Base-by-base conservation (phyloP, 2,113 vertebrate species). In the Indicator indicator region DNA sequence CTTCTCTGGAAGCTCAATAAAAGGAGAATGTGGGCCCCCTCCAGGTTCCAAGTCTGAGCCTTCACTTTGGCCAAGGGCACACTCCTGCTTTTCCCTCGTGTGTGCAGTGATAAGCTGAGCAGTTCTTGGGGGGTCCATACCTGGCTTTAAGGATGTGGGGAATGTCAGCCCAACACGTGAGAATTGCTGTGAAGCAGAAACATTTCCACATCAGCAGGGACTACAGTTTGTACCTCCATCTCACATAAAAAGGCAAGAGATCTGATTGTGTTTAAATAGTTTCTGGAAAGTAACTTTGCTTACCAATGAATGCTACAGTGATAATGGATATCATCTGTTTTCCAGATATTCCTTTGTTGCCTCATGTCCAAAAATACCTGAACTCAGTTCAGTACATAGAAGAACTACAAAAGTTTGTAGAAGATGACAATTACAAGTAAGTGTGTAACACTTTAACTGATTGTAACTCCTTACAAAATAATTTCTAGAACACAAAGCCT, bases 401-500 rank as follows among this genome's bases (percentile, higher is more conserved):
- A 98, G 99, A 99, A 95, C 98, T 99, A 72, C 99, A 99, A 63
- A 99, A 99, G 97, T 99, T 99, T 98, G 99, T 99, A 87, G 99
- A 99, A 97, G 99, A 99, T 46, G 99, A 99, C 96, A 99, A 99
- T 97, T 99, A 99, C 97, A 99, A 99, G 99, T 99, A 98, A 98
- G 99, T 98, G 80, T 81, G 36, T 93, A 90, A 62, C 58, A 55
- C 50, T 83, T 0, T 33, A 36, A 76, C 30, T 54, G 46, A 26
- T 7, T 36, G 10, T 81, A 82, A 54, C 30, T 76, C 55, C 9
- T 11, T 65, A 30, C 28, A 76, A 83, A 72, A 42, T 36, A 82
- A 58, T 30, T 83, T 58, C 8, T 27, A 0, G 44, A 82, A 60
- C 18, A 73, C 63, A 72, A 38, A 76, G 9, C 16, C 28, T 74